Evolutionary conservation across 2,888 invertebrate genomes (phyloP).

Genomic region (Anarsia innoxiella): DNA sequence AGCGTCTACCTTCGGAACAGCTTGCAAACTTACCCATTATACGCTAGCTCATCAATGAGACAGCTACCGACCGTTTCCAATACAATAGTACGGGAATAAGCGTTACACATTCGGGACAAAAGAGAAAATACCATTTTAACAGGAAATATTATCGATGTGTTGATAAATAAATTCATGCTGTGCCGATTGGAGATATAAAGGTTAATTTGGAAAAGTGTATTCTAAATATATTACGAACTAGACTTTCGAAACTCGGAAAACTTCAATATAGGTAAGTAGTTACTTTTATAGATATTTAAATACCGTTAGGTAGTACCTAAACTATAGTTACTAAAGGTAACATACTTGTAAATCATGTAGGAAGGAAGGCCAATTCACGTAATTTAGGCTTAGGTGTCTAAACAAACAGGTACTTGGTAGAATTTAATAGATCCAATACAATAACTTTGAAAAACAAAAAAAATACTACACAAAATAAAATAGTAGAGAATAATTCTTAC

Average conservation of each 20-base stretch:
- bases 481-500: conserved; percentile 62
- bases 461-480: neutral
- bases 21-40: conserved; percentile 82
- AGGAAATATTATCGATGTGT: conserved; percentile 45
- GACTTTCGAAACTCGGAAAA: too few relatives aligned
- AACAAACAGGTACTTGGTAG: conserved; percentile 1
- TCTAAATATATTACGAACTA: too few relatives aligned
- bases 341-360: too few relatives aligned
- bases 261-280: too few relatives aligned
- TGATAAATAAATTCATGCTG: conserved; percentile 58
- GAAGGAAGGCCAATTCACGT: neutral
- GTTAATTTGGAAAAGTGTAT: conserved; percentile 8
- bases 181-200: conserved; percentile 26
- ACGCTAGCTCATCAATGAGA: conserved; percentile 89
- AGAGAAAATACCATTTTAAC: conserved; percentile 59
- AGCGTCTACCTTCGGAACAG: conserved; percentile 50
- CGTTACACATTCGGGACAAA: conserved; percentile 65
- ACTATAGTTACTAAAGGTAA: too few relatives aligned
- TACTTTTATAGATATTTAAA: too few relatives aligned
- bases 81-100: conserved; percentile 62
- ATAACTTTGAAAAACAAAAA: too few relatives aligned
- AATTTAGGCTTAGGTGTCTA: conserved; percentile 1
- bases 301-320: too few relatives aligned
- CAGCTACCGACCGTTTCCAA: conserved; percentile 77
- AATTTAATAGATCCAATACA: neutral